Conservation (phyloP, 2,888 invertebrate species). For the Psococerastis gibbosa region DNA sequence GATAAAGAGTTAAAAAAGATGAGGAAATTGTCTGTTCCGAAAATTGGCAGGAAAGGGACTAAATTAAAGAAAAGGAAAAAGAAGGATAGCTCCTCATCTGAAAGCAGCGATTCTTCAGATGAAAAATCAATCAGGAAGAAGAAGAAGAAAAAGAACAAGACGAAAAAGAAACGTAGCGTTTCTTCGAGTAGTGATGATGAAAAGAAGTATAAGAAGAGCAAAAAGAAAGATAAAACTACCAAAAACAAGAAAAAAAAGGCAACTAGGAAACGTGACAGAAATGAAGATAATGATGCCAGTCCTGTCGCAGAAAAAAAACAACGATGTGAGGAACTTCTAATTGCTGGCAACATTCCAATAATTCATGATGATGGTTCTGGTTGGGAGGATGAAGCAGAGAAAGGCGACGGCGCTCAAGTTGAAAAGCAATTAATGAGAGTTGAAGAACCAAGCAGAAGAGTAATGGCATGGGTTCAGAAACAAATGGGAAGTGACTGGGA, state of each 20-base stretch:
- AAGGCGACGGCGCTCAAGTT: neutral
- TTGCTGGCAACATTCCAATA: too few species aligned
- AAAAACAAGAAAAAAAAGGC: neutral
- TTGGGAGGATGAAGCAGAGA: slow-evolving; percentile 11
- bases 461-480: too few species aligned
- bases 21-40: slow-evolving; percentile 7
- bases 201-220: neutral
- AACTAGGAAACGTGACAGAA: neutral
- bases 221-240: slow-evolving; percentile 6
- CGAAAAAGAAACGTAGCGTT: neutral
- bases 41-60: neutral
- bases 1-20: slow-evolving; percentile 1
- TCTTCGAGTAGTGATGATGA: slow-evolving; percentile 1
- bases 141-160: neutral
- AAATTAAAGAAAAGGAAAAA: slow-evolving; percentile 12
- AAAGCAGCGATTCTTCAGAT: neutral
- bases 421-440: too few species aligned
- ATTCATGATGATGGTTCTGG: too few species aligned
- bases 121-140: slow-evolving; percentile 10
- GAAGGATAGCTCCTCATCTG: neutral
- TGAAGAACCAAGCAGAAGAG: too few species aligned
- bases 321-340: slow-evolving; percentile 13
- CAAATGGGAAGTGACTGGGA: too few species aligned
- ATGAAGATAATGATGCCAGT: slow-evolving; percentile 12
- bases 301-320: slow-evolving; percentile 14